Percentiles rank a stretch among this genome's conserved stretches.
These are phyloP conservation scores for Melanotaenia duboulayi DNA, from an alignment of 2,113 vertebrate genomes.

Conservation along the genomic window DNA sequence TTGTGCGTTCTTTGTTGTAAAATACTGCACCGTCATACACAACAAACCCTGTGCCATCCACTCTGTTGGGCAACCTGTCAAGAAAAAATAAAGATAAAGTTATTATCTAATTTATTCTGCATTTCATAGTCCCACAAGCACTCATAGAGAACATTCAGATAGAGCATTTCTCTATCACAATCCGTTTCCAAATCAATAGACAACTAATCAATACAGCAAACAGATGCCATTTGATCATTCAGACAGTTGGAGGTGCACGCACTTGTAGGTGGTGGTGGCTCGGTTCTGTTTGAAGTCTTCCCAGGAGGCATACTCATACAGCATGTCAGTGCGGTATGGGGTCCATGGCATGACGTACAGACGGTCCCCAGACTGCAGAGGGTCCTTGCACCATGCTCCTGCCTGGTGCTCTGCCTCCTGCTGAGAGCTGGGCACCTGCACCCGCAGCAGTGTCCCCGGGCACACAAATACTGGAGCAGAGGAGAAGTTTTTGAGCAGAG, in stretches of 20 bases:
- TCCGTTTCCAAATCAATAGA: slow-evolving; percentile 55
- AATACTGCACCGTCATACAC: slow-evolving; percentile 96
- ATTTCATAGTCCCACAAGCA: slow-evolving; percentile 32
- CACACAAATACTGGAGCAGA: slow-evolving; percentile 91
- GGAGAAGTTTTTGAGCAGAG: slow-evolving; percentile 20
- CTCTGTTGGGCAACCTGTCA: slow-evolving; percentile 90
- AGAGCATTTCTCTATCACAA: slow-evolving; percentile 34
- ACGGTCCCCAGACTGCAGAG: slow-evolving; percentile 92
- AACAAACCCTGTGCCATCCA: slow-evolving; percentile 94
- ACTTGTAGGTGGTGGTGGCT: slow-evolving; percentile 92
- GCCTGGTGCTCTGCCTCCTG: slow-evolving; percentile 93
- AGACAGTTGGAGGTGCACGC: slow-evolving; percentile 69
- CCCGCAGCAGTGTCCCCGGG: slow-evolving; percentile 89
- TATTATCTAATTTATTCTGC: slow-evolving; percentile 35
- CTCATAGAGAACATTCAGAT: slow-evolving; percentile 31
- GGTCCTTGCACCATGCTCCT: slow-evolving; percentile 96
- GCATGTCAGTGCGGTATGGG: slow-evolving; percentile 93
- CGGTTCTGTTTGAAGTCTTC: slow-evolving; percentile 90
- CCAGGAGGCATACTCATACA: slow-evolving; percentile 93
- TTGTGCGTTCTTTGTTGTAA: slow-evolving; percentile 96
- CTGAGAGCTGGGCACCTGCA: slow-evolving; percentile 88
- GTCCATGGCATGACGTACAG: slow-evolving; percentile 97
- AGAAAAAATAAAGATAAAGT: slow-evolving; percentile 23
- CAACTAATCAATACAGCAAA: slow-evolving; percentile 63
- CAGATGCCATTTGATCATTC: slow-evolving; percentile 69